Evolutionary conservation across 2,113 vertebrate genomes (phyloP), one percentile per base, ranked within the genome.

Genomic region (Conger conger): DNA sequence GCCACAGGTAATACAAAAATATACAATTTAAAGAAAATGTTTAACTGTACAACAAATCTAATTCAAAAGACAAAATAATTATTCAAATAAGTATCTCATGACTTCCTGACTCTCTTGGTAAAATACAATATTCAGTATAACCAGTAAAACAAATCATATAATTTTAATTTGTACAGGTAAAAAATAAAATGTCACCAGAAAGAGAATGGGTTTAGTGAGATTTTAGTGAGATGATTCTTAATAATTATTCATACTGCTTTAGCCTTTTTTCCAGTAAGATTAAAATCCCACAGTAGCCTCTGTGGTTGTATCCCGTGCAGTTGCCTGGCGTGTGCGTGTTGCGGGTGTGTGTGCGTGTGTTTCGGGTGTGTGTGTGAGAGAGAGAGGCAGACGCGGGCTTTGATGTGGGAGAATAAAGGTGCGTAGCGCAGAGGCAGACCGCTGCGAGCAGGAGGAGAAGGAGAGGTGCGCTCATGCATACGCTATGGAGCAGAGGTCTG

Each of bases 331-430:
- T 37, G 60, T 86, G 88, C 79, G 42, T 30, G 17, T 76, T 33
- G 85, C n/a, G n/a, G n/a, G n/a, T n/a, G n/a, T n/a, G n/a, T n/a
- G 2, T 60, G 11, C 1, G 81, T 45, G 86, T 88, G 80, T 82
- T 38, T 23, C 60, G 36, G 78, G 6, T 18, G 36, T 36, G 37
- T 23, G 45, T 53, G 30, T 35, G 81, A 86, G 88, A 86, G 87
- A 60, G 57, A n/a, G 86, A 82, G 63, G 36, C 38, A 85, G 42
- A 86, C 57, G 57, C 18, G 4, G 68, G 76, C 38, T 91, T 90
- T 92, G 82, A 88, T 87, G 81, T 36, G 9, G 79, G 78, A 82
- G 81, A 87, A 87, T 90, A 88, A 90, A 93, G 42, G 33, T 81
- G 82, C 54, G 60, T 81, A 6, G 76, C 82, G 84, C 78, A 79